Base-by-base conservation (phyloP, 2,797 vertebrate genomes). In the Scomberomorus guttatus region DNA sequence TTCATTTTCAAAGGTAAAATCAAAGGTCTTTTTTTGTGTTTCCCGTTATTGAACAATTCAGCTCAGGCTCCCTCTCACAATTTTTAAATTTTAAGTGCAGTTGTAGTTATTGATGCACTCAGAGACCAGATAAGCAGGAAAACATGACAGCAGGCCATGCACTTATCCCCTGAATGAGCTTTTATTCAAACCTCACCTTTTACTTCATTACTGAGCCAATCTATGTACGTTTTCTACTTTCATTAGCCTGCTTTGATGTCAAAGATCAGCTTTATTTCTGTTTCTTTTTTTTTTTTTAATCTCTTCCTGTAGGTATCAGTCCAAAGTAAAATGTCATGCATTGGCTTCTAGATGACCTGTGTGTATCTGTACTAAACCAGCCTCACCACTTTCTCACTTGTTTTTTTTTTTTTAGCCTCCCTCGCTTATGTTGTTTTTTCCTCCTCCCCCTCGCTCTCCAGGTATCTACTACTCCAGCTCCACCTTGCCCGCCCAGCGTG, bases 381-480 rank as follows among this genome's bases (percentile, higher is more conserved):
- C 50, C 13, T 56, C 27, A 29, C 39, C 15, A 32, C 51, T 34
- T 25, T 63, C 20, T 20, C 4, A 15, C 22, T 63, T 32, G 29
- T 32, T 32, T 32, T 79, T 77, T 14, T 27, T 51, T 18, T 75
- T 22, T 60, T 13, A 3, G 5, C 46, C 18, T 39, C 17, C n/a
- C 0, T 4, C 52, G 4, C 73, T 69, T 59, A 71, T 50, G 17
- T 64, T 6, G 24, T 10, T 46, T 29, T 25, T 55, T 15, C 52
- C 24, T 61, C 20, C 5, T 6, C 46, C 27, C 8, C 5, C 48
- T 52, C 82, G 22, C 68, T 69, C 10, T 74, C 24, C 42, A 90
- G 93, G 95, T 84, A 95, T 98, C 89, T 98, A 97, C 95, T 98
- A 98, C 94, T 96, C 97, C 86, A 98, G 98, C 94, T 96, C 97